Conservation (phyloP, 2,113 vertebrate genomes). For the Mixornis gularis region DNA sequence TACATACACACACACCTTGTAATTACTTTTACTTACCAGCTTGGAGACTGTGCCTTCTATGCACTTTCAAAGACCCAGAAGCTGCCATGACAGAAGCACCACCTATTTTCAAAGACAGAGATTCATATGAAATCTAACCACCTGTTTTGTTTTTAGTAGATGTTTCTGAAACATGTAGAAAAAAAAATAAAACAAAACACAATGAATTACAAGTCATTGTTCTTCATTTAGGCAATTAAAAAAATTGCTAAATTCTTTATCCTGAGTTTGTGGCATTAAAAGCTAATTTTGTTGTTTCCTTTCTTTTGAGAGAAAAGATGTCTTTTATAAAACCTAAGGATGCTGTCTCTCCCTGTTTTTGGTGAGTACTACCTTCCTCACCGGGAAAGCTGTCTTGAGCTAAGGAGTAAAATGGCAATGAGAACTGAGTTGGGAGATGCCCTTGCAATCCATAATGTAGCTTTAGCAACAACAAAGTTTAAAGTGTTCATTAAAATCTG, state of each 20-base stretch:
- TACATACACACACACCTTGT: neutral
- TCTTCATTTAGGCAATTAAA: neutral
- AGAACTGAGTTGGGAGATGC: neutral
- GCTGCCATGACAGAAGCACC: slow-evolving; percentile 47
- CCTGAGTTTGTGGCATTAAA: neutral
- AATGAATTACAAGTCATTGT: neutral
- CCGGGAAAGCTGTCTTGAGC: neutral
- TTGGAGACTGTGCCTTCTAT: slow-evolving; percentile 41
- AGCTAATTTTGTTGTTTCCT: neutral
- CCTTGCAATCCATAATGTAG: neutral
- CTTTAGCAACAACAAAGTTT: neutral
- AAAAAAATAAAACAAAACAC: neutral
- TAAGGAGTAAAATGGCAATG: neutral
- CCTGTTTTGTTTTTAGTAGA: neutral
- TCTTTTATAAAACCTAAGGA: neutral
- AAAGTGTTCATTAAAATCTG: neutral
- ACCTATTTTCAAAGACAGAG: slow-evolving; percentile 34
- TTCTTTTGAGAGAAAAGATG: neutral
- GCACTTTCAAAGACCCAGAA: slow-evolving; percentile 53
- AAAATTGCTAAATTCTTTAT: neutral
- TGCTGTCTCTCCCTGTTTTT: neutral
- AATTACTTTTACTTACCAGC: slow-evolving; percentile 34
- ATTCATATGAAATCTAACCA: neutral
- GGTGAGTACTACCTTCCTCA: neutral
- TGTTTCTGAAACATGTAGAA: neutral